A percentile compares a stretch with the other conserved stretches of the same genome.
phyloP scores from a whole-genome alignment of 2,888 invertebrate genomes.

The Serripes groenlandicus region DNA sequence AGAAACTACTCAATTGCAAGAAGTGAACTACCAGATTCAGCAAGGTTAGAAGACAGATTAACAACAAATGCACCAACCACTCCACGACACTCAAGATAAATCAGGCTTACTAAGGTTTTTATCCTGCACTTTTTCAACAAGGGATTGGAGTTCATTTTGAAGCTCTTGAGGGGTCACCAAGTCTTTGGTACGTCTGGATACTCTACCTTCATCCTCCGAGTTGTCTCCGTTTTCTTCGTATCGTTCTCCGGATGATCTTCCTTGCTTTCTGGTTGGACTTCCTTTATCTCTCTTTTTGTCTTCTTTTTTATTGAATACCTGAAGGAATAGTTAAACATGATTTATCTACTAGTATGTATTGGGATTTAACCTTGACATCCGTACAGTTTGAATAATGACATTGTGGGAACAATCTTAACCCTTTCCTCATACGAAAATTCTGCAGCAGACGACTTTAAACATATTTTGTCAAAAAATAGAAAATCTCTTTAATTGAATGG shows the following conservation, averaged over 20 bases:
- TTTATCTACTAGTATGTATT: background rate
- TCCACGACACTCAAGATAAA: constrained; percentile 22
- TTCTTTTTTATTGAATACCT: constrained; percentile 68
- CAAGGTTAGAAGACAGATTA: too few species aligned
- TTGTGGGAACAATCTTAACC: too few species aligned
- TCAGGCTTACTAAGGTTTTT: constrained; percentile 81
- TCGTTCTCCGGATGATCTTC: background rate
- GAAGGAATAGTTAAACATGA: constrained; percentile 2
- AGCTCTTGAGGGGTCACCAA: constrained; percentile 63
- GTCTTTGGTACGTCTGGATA: constrained; percentile 37
- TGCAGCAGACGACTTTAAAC: too few species aligned
- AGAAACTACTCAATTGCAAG: too few species aligned
- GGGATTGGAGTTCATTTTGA: constrained; percentile 80
- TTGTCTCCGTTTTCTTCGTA: background rate
- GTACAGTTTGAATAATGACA: too few species aligned
- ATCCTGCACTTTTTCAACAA: constrained; percentile 78
- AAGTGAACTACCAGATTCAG: too few species aligned
- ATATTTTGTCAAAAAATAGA: too few species aligned
- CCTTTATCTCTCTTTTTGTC: constrained; percentile 43
- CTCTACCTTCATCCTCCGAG: constrained; percentile 62
- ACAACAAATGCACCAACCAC: too few species aligned
- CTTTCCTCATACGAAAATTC: too few species aligned
- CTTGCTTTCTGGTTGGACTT: constrained; percentile 32
- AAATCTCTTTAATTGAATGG: too few species aligned
- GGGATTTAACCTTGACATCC: too few species aligned